Conservation (phyloP, 2,113 vertebrate genomes). For the Anoplopoma fimbria region DNA sequence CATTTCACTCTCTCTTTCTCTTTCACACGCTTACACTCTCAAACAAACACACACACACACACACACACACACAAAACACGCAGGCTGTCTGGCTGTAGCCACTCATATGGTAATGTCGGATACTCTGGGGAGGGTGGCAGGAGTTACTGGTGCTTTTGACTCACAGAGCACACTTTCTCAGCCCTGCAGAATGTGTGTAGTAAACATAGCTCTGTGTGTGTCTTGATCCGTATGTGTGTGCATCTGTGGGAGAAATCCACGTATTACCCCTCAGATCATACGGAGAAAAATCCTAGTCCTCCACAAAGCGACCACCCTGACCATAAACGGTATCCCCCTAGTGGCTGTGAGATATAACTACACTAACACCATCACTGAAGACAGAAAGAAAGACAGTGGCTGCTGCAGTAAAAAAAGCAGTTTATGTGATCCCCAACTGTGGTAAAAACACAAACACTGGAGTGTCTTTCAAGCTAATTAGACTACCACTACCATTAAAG, state of each 20-base stretch:
- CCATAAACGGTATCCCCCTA: constrained; percentile 69
- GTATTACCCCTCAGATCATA: not conserved
- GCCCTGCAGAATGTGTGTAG: constrained; percentile 27
- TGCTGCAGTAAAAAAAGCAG: constrained; percentile 22
- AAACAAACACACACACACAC: not conserved
- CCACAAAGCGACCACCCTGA: constrained; percentile 8
- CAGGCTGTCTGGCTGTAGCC: constrained; percentile 35
- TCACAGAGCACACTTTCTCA: constrained; percentile 35
- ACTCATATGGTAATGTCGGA: constrained; percentile 53
- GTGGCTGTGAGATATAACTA: constrained; percentile 59
- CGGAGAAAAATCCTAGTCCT: not conserved
- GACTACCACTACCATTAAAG: not conserved
- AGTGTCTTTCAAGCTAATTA: constrained; percentile 3
- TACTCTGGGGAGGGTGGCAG: constrained; percentile 38
- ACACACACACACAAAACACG: constrained; percentile 1
- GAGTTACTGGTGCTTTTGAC: constrained; percentile 44
- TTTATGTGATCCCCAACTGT: not conserved
- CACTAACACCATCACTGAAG: constrained; percentile 31
- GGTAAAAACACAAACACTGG: not conserved
- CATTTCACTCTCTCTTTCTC: constrained; percentile 25
- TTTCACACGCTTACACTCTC: not conserved
- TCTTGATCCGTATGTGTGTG: not conserved
- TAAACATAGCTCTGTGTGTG: constrained; percentile 18
- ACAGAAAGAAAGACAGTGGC: not conserved
- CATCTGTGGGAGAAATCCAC: constrained; percentile 4